These are phyloP conservation scores for Astyanax mexicanus DNA, from an alignment of 2,797 vertebrate species.

Conservation along the genomic window DNA sequence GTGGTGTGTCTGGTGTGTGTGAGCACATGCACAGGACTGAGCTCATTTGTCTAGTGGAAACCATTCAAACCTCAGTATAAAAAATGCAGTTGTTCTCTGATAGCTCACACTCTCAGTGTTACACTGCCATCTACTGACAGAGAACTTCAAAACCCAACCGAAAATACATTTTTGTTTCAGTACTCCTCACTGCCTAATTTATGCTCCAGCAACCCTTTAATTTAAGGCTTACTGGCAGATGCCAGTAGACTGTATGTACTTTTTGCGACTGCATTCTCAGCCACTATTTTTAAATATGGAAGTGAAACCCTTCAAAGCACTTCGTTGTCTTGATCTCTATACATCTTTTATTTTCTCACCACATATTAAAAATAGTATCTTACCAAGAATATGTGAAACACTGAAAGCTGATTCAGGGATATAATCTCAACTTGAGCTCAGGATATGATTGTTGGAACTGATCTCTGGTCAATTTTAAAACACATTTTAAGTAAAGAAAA, in stretches of 20 bases:
- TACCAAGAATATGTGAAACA: too few species aligned
- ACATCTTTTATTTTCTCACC: too few species aligned
- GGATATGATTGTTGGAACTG: too few species aligned
- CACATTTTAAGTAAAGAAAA: too few species aligned
- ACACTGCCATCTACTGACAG: slow-evolving; percentile 36
- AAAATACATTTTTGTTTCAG: not conserved
- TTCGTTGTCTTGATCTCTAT: not conserved
- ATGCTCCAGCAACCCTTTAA: not conserved
- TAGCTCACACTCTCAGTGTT: not conserved
- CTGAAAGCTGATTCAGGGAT: too few species aligned
- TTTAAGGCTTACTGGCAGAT: not conserved
- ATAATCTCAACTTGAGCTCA: too few species aligned
- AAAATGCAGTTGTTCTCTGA: not conserved
- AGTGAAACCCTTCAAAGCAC: not conserved
- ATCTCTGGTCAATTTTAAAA: too few species aligned
- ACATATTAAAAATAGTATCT: too few species aligned
- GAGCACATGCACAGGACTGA: slow-evolving; percentile 44
- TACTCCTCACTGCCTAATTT: slow-evolving; percentile 14
- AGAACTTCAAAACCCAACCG: not conserved
- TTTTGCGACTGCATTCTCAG: not conserved
- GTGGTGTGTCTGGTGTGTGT: not conserved
- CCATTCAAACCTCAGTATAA: not conserved
- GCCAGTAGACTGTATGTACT: not conserved
- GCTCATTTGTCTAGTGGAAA: slow-evolving; percentile 40
- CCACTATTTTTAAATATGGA: not conserved